phyloP scores from a whole-genome alignment of 2,113 vertebrate genomes.

The Pseudonaja textilis region DNA sequence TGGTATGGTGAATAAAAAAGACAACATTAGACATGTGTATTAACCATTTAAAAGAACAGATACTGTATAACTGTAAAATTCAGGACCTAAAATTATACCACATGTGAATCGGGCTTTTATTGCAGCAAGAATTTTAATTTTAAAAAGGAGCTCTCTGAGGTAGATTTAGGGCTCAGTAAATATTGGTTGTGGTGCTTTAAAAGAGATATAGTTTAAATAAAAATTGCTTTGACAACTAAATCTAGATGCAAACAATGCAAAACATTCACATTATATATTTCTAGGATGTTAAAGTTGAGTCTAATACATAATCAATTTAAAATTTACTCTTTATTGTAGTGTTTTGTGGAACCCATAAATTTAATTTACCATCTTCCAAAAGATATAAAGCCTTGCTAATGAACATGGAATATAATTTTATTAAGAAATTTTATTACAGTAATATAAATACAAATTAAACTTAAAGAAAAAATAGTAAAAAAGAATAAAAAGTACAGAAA shows the following conservation, averaged over 20 bases:
- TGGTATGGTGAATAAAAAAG: not conserved
- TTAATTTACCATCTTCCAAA: not conserved
- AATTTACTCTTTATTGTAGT: not conserved
- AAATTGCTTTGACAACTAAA: not conserved
- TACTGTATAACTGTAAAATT: not conserved
- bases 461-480: not conserved
- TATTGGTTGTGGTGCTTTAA: not conserved
- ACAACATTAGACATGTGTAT: not conserved
- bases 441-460: not conserved
- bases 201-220: not conserved
- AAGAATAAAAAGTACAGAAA: not conserved
- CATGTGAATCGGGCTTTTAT: not conserved
- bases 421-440: not conserved
- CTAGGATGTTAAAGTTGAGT: not conserved
- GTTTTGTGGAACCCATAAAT: not conserved
- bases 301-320: not conserved
- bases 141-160: not conserved
- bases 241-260: not conserved
- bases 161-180: too few relatives aligned
- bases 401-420: not conserved
- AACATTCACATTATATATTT: not conserved
- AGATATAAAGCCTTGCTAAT: not conserved
- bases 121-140: not conserved
- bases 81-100: not conserved
- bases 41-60: not conserved